phyloP scores from a whole-genome alignment of 2,888 invertebrate species.

The Aphidoletes aphidimyza region DNA sequence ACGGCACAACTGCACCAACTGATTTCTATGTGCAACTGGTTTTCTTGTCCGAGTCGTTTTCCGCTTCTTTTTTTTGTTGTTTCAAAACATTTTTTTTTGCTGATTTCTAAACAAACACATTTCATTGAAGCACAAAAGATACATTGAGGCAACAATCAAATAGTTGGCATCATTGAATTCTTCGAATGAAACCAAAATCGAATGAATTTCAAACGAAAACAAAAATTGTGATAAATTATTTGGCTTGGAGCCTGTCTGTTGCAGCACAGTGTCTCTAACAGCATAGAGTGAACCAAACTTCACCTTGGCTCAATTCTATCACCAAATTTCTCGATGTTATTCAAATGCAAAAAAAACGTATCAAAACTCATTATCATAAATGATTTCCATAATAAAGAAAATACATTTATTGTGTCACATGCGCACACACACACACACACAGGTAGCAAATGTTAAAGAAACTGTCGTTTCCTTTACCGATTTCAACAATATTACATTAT shows the following conservation, averaged over 20 bases:
- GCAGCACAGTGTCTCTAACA: too few species aligned
- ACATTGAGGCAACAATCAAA: background rate
- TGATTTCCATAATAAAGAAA: background rate
- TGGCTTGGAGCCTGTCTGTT: too few species aligned
- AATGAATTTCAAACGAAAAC: background rate
- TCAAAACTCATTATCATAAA: slow-evolving; percentile 21
- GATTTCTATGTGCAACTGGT: slow-evolving; percentile 45
- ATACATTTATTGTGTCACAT: slow-evolving; percentile 30
- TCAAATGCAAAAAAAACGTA: background rate
- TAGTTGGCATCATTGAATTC: slow-evolving; percentile 22
- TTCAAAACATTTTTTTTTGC: slow-evolving; percentile 2
- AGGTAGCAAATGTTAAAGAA: background rate
- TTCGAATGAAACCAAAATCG: slow-evolving; percentile 21
- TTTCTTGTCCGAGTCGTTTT: background rate
- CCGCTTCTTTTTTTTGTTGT: too few species aligned
- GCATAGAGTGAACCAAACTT: background rate
- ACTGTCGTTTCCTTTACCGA: slow-evolving; percentile 4
- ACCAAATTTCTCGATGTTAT: background rate
- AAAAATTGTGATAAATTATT: too few species aligned
- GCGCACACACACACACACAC: too few species aligned
- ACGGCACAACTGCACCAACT: background rate
- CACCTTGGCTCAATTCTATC: background rate
- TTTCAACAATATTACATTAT: background rate
- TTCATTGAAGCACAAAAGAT: background rate
- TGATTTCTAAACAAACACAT: slow-evolving; percentile 14